Evolutionary conservation across 2,888 invertebrate genomes (phyloP).

Genomic region (Caenorhabditis sp.): DNA sequence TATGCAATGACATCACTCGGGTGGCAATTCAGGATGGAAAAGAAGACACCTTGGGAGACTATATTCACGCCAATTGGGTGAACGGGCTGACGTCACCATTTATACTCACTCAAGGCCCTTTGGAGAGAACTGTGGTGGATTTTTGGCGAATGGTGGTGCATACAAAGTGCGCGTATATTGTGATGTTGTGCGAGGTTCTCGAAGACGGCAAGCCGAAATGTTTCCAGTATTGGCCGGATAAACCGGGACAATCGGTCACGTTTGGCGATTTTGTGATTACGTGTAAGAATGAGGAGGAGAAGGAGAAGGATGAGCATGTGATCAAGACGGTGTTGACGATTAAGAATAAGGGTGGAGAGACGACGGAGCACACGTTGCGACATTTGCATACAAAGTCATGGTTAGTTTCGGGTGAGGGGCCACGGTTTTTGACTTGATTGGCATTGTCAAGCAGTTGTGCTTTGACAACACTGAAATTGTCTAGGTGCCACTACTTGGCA

Average conservation of each 20-base stretch:
- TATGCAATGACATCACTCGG: conserved; percentile 36
- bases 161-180: conserved; percentile 22
- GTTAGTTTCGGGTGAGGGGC: too few species aligned
- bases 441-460: too few species aligned
- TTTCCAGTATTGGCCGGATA: conserved; percentile 33
- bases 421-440: too few species aligned
- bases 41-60: conserved; percentile 21
- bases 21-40: conserved; percentile 31
- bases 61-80: conserved; percentile 42
- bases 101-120: conserved; percentile 34
- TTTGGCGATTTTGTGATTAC: conserved; percentile 13
- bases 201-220: conserved; percentile 40
- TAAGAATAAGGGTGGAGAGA: conserved; percentile 8
- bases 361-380: conserved; percentile 17
- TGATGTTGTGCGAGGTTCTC: conserved; percentile 38
- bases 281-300: conserved; percentile 23
- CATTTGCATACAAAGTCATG: conserved; percentile 38
- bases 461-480: too few species aligned
- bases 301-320: conserved; percentile 26
- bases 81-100: conserved; percentile 30
- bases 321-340: conserved; percentile 18
- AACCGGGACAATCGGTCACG: conserved; percentile 11
- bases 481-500: too few species aligned
- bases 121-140: conserved; percentile 18
- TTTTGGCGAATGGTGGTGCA: conserved; percentile 43